Evolutionary conservation across 2,113 vertebrate species (phyloP).

Genomic region (Arvicanthis niloticus): DNA sequence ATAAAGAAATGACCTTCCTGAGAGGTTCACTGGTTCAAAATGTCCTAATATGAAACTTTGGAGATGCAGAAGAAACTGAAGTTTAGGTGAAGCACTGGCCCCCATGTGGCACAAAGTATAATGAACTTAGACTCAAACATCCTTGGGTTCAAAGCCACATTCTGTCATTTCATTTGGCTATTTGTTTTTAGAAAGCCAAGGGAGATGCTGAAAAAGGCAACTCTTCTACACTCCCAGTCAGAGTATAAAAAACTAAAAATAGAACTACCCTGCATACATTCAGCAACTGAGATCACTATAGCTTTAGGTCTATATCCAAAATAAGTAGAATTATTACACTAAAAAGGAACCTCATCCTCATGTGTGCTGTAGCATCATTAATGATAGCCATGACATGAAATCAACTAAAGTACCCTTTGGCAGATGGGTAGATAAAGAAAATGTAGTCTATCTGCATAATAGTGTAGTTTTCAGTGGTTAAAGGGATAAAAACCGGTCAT

Average conservation of each 20-base stretch:
- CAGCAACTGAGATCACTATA: background rate
- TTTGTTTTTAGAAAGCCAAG: background rate
- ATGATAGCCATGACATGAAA: background rate
- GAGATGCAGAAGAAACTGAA: background rate
- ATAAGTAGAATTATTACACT: background rate
- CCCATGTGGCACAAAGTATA: background rate
- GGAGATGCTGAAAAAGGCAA: background rate
- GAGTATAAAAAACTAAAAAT: background rate
- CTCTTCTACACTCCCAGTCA: background rate
- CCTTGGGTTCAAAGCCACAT: background rate
- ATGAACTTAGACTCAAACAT: background rate
- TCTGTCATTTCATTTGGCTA: background rate
- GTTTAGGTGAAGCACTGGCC: background rate
- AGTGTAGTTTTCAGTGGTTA: background rate
- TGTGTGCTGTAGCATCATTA: background rate
- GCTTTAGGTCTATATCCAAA: background rate
- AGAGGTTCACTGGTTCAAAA: background rate
- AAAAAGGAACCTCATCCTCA: background rate
- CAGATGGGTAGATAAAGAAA: background rate
- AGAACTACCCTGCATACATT: background rate
- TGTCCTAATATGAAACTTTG: background rate
- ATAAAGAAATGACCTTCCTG: background rate
- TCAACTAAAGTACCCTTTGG: background rate
- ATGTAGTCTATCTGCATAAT: too few relatives aligned
- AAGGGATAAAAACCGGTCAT: background rate